A percentile compares a stretch with the other conserved stretches of the same genome.
phyloP scores from a whole-genome alignment of 2,113 vertebrate genomes.

The Caranx ignobilis region DNA sequence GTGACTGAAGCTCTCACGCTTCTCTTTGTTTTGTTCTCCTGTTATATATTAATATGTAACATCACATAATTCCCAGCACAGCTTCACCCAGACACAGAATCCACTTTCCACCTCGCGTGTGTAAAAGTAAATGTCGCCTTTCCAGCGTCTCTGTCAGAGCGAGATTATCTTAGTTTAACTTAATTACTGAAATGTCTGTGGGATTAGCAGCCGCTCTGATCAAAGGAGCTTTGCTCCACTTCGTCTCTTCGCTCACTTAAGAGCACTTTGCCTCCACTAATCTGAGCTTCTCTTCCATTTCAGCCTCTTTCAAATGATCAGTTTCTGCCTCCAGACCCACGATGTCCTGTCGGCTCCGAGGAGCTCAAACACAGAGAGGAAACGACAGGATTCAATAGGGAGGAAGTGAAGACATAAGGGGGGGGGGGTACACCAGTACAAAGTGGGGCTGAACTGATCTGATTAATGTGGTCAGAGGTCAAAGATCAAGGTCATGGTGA shows the following conservation, averaged over 20 bases:
- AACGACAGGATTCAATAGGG: no score
- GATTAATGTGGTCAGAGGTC: no score
- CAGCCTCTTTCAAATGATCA: slow-evolving; percentile 32
- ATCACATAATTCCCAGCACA: background rate
- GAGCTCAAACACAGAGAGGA: no score
- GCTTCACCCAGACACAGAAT: background rate
- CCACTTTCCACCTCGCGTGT: background rate
- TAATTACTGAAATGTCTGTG: slow-evolving; percentile 61
- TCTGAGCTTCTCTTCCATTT: slow-evolving; percentile 40
- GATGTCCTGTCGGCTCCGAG: no score
- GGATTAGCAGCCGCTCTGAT: slow-evolving; percentile 59
- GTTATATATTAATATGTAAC: background rate
- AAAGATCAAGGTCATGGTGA: no score
- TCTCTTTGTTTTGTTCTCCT: background rate
- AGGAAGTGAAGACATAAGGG: no score
- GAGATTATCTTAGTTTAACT: slow-evolving; percentile 58
- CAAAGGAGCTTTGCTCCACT: slow-evolving; percentile 50
- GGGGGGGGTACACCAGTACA: no score
- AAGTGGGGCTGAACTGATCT: no score
- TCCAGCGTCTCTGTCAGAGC: slow-evolving; percentile 34
- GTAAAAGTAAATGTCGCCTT: slow-evolving; percentile 12
- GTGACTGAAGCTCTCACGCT: background rate
- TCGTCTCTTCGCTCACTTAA: slow-evolving; percentile 34
- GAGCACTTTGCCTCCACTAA: slow-evolving; percentile 46
- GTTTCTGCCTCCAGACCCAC: slow-evolving; percentile 44